Conservation (phyloP, 2,888 invertebrate species). For the Clanis bilineata region DNA sequence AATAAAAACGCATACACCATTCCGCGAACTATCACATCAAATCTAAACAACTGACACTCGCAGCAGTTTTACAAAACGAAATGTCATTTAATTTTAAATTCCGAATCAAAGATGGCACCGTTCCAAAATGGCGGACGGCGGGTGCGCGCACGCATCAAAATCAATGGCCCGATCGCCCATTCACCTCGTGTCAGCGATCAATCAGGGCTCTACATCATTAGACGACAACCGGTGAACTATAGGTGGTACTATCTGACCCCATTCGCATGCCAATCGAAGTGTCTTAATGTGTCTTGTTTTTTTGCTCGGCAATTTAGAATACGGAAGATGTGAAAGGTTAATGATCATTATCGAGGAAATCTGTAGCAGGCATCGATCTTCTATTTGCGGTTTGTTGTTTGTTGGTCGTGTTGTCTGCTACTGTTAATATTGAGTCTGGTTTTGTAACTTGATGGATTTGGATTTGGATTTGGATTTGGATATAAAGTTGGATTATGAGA, state of each 20-base stretch:
- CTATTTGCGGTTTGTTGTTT: neutral
- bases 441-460: neutral
- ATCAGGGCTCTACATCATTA: conserved; percentile 27
- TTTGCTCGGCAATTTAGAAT: neutral
- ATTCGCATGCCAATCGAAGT: conserved; percentile 19
- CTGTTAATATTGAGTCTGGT: neutral
- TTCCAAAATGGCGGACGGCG: conserved; percentile 29
- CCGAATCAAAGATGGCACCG: conserved; percentile 32
- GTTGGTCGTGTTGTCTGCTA: conserved; percentile 2
- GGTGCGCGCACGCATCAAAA: conserved; percentile 25
- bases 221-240: conserved; percentile 14
- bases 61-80: conserved; percentile 10
- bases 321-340: conserved; percentile 12
- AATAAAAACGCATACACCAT: neutral
- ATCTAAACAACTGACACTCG: conserved; percentile 4
- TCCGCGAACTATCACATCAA: conserved; percentile 8
- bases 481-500: neutral
- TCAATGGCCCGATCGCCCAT: conserved; percentile 35
- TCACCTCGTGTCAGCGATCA: conserved; percentile 41
- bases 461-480: too few relatives aligned
- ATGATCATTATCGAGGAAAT: conserved; percentile 12
- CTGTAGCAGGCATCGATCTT: neutral
- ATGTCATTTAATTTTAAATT: conserved; percentile 17
- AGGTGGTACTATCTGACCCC: conserved; percentile 14
- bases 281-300: conserved; percentile 7